Conservation (phyloP, 2,888 invertebrate species). For the Atethmia centrago region DNA sequence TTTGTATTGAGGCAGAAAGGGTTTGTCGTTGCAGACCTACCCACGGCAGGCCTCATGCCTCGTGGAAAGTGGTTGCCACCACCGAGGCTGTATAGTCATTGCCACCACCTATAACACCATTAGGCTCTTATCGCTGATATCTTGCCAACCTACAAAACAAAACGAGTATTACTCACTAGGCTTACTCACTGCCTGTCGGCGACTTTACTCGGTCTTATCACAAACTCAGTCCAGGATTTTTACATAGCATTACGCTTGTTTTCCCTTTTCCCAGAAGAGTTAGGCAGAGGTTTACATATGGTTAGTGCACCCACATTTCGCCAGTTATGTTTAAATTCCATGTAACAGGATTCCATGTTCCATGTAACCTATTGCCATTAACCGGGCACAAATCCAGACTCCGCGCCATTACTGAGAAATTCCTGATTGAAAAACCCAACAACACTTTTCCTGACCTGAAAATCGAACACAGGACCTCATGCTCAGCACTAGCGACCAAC, state of each 20-base stretch:
- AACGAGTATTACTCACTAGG: not conserved
- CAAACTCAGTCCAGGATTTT: not conserved
- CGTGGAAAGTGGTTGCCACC: too few species aligned
- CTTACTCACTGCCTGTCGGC: not conserved
- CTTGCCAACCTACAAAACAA: not conserved
- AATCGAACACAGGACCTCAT: not conserved
- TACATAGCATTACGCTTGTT: not conserved
- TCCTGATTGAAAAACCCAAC: not conserved
- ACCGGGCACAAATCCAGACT: not conserved
- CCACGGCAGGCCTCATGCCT: not conserved
- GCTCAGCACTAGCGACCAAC: not conserved
- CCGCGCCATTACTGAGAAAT: not conserved
- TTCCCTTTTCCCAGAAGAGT: too few species aligned
- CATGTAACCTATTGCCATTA: too few species aligned
- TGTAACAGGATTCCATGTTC: too few species aligned
- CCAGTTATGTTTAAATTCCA: not conserved
- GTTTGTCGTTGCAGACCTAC: too few species aligned
- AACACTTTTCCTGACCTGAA: not conserved
- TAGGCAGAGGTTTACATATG: not conserved
- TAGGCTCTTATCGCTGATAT: not conserved
- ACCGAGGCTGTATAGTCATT: not conserved
- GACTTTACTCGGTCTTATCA: not conserved
- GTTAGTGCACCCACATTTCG: not conserved
- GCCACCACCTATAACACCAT: too few species aligned
- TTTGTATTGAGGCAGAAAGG: not conserved